A percentile compares a stretch with the other conserved stretches of the same genome.
These are phyloP conservation scores for Keiferia lycopersicella DNA, from an alignment of 2,888 invertebrate species.

Conservation along the genomic window DNA sequence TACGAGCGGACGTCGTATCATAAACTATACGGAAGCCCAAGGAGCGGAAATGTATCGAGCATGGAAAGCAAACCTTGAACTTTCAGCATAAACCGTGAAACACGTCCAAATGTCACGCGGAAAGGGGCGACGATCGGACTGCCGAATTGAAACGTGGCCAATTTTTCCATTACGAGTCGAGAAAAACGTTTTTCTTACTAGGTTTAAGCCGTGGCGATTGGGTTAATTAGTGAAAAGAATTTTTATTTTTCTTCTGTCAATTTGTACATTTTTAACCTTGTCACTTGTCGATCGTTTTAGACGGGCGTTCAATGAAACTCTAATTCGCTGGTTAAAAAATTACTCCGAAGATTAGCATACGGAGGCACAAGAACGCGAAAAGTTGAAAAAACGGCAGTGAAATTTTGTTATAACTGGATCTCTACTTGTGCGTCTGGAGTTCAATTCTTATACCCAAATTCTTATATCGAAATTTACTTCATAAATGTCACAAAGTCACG, in stretches of 20 bases:
- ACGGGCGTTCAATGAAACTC: too few species aligned
- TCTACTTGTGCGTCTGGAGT: too few species aligned
- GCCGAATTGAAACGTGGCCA: conserved; percentile 29
- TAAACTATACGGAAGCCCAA: background rate
- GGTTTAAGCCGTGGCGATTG: conserved; percentile 15
- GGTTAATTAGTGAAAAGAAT: conserved; percentile 1
- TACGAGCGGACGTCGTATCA: too few species aligned
- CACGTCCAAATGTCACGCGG: conserved; percentile 49
- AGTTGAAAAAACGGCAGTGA: too few species aligned
- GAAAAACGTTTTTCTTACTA: background rate
- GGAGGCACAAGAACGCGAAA: too few species aligned
- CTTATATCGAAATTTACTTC: too few species aligned
- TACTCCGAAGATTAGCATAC: too few species aligned
- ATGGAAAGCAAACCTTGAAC: conserved; percentile 35
- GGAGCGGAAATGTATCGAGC: conserved; percentile 35
- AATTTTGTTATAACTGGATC: too few species aligned
- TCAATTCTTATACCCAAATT: too few species aligned
- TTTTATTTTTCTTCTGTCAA: background rate
- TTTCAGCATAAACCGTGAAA: conserved; percentile 38
- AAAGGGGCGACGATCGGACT: conserved; percentile 38
- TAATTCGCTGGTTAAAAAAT: too few species aligned
- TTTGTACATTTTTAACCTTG: background rate
- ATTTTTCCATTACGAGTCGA: conserved; percentile 24
- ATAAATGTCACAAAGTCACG: too few species aligned
- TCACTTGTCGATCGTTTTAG: too few species aligned